A percentile compares a stretch with the other conserved stretches of the same genome.
Evolutionary conservation across 1,140 invertebrate genomes (phyloP).

Genomic region (Melanaphis sacchari): DNA sequence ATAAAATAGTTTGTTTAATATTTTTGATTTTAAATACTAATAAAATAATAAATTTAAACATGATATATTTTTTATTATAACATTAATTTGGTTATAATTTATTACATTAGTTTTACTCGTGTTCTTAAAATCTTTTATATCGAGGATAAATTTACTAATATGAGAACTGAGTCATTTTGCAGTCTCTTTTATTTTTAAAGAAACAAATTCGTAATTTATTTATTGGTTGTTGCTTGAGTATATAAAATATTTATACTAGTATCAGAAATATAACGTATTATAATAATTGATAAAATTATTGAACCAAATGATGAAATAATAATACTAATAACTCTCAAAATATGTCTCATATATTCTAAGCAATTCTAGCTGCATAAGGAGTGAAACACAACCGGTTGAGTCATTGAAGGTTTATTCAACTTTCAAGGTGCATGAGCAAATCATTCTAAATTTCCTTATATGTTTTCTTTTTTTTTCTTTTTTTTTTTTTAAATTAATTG

Average conservation of each 20-base stretch:
- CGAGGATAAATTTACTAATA: neutral
- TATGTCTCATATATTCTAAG: neutral
- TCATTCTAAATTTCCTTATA: slow-evolving; percentile 30
- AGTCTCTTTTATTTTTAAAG: neutral
- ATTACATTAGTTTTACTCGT: neutral
- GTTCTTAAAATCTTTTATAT: neutral
- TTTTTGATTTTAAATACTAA: neutral
- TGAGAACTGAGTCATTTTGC: neutral
- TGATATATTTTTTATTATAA: neutral
- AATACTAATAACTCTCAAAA: slow-evolving; percentile 17
- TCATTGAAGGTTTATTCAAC: slow-evolving; percentile 50
- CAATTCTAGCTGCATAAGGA: slow-evolving; percentile 32
- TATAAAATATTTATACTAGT: neutral
- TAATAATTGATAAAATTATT: neutral
- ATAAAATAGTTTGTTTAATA: neutral
- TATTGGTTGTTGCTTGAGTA: too few relatives aligned
- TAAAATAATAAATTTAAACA: neutral
- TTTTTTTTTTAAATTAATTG: neutral
- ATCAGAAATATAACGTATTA: neutral
- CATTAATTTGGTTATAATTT: neutral
- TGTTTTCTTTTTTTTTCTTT: neutral
- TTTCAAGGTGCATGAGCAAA: slow-evolving; percentile 28
- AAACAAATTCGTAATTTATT: neutral
- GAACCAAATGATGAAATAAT: neutral
- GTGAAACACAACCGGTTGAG: slow-evolving; percentile 50